phyloP scores from a whole-genome alignment of 2,797 vertebrate genomes.

The Oophaga sylvatica region DNA sequence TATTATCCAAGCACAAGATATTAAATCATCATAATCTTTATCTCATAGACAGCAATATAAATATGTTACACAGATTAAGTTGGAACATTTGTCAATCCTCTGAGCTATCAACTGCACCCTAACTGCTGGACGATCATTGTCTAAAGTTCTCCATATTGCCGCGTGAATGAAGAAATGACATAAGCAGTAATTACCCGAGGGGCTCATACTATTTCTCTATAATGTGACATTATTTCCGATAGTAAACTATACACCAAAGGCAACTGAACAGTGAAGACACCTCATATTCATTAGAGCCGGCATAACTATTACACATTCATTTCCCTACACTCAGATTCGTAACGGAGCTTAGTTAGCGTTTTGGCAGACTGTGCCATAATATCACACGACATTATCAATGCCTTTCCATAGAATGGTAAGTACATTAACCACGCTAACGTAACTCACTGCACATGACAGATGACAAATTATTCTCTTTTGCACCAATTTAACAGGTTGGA shows the following conservation, averaged over 20 bases:
- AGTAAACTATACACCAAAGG: constrained; percentile 1
- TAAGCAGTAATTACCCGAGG: background rate
- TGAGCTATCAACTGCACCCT: constrained; percentile 1
- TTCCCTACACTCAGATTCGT: background rate
- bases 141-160: background rate
- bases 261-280: background rate
- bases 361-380: background rate
- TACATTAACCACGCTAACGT: background rate
- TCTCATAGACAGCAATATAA: constrained; percentile 31
- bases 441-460: background rate
- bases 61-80: constrained; percentile 32
- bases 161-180: background rate
- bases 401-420: background rate
- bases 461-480: background rate
- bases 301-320: background rate
- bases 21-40: constrained; percentile 38
- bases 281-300: background rate
- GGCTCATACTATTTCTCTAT: background rate
- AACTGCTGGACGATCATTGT: background rate
- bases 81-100: constrained; percentile 2
- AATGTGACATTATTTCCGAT: background rate
- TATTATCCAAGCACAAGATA: constrained; percentile 11
- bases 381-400: background rate
- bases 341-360: background rate
- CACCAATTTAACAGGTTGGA: background rate